Evolutionary conservation across 1,140 invertebrate genomes (phyloP).

Genomic region (Caenorhabditis tropicalis): DNA sequence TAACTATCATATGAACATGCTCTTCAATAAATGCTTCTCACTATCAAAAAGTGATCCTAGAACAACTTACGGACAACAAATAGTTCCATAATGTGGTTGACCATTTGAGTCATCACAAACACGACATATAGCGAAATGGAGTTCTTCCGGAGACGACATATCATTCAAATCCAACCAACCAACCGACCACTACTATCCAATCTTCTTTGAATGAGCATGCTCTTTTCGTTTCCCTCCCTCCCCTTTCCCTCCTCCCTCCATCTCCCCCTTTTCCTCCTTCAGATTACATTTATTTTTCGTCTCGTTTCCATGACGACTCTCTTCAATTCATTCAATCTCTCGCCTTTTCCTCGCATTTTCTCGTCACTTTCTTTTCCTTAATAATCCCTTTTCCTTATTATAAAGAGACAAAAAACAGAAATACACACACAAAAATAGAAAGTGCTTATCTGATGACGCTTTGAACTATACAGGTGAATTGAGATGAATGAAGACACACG

Average conservation of each 20-base stretch:
- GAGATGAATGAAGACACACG: not conserved
- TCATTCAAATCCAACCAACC: not conserved
- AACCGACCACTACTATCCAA: not conserved
- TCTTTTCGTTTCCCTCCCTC: not conserved
- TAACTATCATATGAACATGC: no score
- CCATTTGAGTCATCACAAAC: slow-evolving; percentile 9
- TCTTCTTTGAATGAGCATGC: not conserved
- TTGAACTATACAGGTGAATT: no score
- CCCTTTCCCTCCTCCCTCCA: no score
- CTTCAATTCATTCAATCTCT: not conserved
- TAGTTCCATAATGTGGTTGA: slow-evolving; percentile 27
- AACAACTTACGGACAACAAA: slow-evolving; percentile 31
- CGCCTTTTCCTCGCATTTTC: not conserved
- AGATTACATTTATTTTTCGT: not conserved
- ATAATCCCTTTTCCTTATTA: not conserved
- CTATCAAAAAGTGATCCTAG: no score
- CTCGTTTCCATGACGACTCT: not conserved
- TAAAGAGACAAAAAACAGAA: no score
- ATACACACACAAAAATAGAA: not conserved
- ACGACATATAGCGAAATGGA: not conserved
- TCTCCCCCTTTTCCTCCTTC: not conserved
- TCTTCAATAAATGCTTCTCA: no score
- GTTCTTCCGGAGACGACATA: not conserved
- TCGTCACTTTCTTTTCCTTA: not conserved
- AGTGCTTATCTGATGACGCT: not conserved